Conservation (phyloP, 2,113 vertebrate genomes). For the Tringa solitaria region DNA sequence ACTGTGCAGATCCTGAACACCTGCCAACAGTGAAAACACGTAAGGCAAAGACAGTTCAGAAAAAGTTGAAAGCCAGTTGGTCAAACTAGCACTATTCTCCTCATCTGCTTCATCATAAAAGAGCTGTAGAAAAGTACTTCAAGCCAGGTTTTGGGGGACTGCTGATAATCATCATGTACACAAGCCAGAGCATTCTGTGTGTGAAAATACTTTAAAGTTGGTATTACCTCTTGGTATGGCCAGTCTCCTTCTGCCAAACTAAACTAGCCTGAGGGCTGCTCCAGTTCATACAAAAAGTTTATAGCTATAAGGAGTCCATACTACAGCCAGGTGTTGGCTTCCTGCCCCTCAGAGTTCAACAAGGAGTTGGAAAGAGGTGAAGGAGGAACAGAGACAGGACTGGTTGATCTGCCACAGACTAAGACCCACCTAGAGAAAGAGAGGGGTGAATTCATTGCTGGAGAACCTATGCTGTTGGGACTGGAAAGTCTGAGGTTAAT, state of each 20-base stretch:
- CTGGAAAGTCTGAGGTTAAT: background rate
- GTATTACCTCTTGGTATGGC: background rate
- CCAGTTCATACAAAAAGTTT: background rate
- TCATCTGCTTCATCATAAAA: background rate
- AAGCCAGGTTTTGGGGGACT: background rate
- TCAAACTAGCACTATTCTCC: background rate
- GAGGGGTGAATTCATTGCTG: background rate
- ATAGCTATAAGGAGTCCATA: background rate
- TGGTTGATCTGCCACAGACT: background rate
- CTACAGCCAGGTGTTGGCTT: background rate
- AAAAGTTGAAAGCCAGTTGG: background rate
- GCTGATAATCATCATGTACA: background rate
- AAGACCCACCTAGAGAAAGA: background rate
- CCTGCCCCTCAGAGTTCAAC: background rate
- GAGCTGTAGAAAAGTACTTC: background rate
- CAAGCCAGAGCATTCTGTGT: background rate
- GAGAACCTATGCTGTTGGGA: background rate
- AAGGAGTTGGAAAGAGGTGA: background rate
- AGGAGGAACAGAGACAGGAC: background rate
- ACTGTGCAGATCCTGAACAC: background rate
- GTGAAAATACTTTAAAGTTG: background rate
- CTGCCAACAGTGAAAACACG: background rate
- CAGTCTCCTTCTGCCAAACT: background rate
- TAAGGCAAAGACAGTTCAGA: background rate
- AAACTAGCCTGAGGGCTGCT: background rate